Evolutionary conservation across 92 coral and sea anemone species (phyloP).

Genomic region (Micromussa lordhowensis): DNA sequence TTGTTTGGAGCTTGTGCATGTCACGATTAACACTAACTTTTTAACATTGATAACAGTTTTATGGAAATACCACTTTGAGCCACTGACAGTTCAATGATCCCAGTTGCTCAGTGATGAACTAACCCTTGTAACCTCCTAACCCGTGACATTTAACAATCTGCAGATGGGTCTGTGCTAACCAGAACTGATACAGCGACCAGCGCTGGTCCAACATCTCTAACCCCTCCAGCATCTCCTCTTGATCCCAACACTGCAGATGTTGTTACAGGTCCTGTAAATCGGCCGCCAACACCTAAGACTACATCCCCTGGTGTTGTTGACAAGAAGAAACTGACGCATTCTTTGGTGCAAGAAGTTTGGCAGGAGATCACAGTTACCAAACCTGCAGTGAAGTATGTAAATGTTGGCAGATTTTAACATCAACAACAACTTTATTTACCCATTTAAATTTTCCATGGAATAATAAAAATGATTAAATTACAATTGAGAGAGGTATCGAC

Average conservation of each 20-base stretch:
- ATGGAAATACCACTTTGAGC: not conserved
- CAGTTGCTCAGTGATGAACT: not conserved
- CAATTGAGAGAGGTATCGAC: too few relatives aligned
- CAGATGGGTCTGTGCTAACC: slow-evolving; percentile 49
- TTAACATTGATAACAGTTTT: not conserved
- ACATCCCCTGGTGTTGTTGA: slow-evolving; percentile 53
- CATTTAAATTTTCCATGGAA: too few relatives aligned
- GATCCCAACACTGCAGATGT: slow-evolving; percentile 80
- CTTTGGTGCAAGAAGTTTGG: slow-evolving; percentile 94
- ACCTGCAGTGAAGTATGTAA: slow-evolving; percentile 49
- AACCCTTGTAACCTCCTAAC: slow-evolving; percentile 41
- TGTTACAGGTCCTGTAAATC: slow-evolving; percentile 55
- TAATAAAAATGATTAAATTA: too few relatives aligned
- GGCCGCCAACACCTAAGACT: slow-evolving; percentile 30
- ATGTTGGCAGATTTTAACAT: too few relatives aligned
- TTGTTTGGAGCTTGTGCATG: not conserved
- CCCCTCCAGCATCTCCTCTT: slow-evolving; percentile 98
- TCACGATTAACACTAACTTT: not conserved
- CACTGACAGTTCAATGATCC: not conserved
- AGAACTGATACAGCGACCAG: slow-evolving; percentile 54
- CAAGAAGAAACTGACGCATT: slow-evolving; percentile 90
- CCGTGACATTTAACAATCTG: slow-evolving; percentile 50
- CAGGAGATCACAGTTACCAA: slow-evolving; percentile 84
- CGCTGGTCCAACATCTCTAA: slow-evolving; percentile 81
- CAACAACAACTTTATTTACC: too few relatives aligned